Evolutionary conservation across 1,140 invertebrate genomes (phyloP).

Genomic region (Atopsyche davidsoni): DNA sequence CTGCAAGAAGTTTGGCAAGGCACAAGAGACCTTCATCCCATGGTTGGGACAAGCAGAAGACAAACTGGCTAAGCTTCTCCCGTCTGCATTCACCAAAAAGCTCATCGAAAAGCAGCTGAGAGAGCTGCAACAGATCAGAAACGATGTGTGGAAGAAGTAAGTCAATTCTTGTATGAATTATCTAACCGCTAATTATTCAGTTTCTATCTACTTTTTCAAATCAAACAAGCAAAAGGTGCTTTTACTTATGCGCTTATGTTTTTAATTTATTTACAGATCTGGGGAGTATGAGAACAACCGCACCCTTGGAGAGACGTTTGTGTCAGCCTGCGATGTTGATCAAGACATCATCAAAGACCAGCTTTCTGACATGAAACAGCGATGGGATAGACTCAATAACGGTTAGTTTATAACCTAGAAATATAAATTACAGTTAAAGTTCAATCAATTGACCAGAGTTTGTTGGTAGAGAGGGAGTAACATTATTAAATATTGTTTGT

Average conservation of each 20-base stretch:
- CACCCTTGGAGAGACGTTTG: constrained; percentile 78
- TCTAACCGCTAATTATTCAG: neutral
- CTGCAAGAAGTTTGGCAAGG: constrained; percentile 82
- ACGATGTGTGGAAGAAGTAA: constrained; percentile 80
- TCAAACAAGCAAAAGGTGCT: neutral
- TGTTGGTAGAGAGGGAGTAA: too few relatives aligned
- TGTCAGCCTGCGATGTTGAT: constrained; percentile 80
- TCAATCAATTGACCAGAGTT: too few relatives aligned
- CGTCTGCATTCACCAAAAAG: constrained; percentile 74
- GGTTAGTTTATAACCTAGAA: constrained; percentile 41
- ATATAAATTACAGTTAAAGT: neutral
- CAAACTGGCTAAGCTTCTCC: constrained; percentile 71
- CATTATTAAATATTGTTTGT: too few relatives aligned
- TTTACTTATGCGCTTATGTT: neutral
- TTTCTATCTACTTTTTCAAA: neutral
- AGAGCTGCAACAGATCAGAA: constrained; percentile 84
- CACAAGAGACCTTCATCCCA: constrained; percentile 77
- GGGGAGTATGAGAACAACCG: constrained; percentile 88
- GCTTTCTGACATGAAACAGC: constrained; percentile 69
- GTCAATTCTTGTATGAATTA: constrained; percentile 1
- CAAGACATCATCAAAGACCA: constrained; percentile 83
- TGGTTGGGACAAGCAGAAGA: constrained; percentile 86
- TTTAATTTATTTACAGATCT: constrained; percentile 50
- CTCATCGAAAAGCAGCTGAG: constrained; percentile 85
- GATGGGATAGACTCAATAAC: constrained; percentile 88